phyloP scores from a whole-genome alignment of 2,888 invertebrate species.

The Drosophila tanythrix region DNA sequence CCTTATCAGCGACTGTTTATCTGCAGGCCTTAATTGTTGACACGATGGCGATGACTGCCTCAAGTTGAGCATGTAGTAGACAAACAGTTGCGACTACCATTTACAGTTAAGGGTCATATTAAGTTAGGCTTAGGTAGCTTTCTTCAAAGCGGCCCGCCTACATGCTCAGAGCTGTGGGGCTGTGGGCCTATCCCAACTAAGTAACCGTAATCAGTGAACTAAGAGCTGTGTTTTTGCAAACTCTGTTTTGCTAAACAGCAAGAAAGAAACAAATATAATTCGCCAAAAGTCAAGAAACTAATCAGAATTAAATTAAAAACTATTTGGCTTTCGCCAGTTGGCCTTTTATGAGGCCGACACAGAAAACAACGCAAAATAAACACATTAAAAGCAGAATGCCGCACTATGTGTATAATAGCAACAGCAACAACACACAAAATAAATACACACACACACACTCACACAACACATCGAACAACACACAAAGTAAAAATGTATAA shows the following conservation, averaged over 20 bases:
- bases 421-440: conserved; percentile 27
- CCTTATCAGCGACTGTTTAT: conserved; percentile 45
- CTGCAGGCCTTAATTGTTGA: conserved; percentile 44
- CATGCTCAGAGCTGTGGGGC: background rate
- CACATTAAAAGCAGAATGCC: conserved; percentile 75
- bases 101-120: conserved; percentile 43
- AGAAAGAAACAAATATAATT: background rate
- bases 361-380: conserved; percentile 52
- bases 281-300: conserved; percentile 37
- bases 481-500: conserved; percentile 63
- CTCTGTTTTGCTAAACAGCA: conserved; percentile 32
- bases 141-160: conserved; percentile 40
- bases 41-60: conserved; percentile 30
- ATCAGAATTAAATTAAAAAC: conserved; percentile 73
- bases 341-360: conserved; percentile 66
- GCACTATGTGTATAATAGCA: conserved; percentile 25
- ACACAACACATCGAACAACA: conserved; percentile 30
- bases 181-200: conserved; percentile 55
- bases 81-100: conserved; percentile 34
- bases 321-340: conserved; percentile 56
- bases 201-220: conserved; percentile 31
- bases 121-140: conserved; percentile 19
- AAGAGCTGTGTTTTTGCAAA: conserved; percentile 17
- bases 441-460: conserved; percentile 30
- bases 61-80: conserved; percentile 14